These are phyloP conservation scores for Dasypus novemcinctus DNA, from an alignment of 2,113 vertebrate genomes.

Conservation along the genomic window DNA sequence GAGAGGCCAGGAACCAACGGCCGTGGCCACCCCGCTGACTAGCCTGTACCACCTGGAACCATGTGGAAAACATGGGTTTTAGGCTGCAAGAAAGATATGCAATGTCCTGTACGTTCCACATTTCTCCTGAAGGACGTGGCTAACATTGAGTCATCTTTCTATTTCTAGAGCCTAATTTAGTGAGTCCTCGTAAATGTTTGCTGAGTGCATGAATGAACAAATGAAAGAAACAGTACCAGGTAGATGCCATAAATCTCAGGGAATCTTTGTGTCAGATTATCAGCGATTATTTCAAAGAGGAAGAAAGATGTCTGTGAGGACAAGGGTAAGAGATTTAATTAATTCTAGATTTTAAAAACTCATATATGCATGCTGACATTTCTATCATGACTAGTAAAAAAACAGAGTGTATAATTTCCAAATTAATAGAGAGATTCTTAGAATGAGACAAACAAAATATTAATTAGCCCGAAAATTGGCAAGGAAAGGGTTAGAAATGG, in stretches of 20 bases:
- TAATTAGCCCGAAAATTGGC: neutral
- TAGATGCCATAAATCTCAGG: neutral
- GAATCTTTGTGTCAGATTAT: neutral
- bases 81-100: neutral
- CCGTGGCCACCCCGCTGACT: neutral
- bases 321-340: neutral
- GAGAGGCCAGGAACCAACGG: neutral
- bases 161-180: neutral
- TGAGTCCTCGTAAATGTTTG: neutral
- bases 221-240: neutral
- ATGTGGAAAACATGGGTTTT: neutral
- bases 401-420: neutral
- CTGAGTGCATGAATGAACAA: neutral
- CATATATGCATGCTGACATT: neutral
- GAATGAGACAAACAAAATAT: neutral
- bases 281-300: neutral
- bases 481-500: neutral
- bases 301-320: neutral
- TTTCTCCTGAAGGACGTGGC: neutral
- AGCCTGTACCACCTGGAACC: neutral
- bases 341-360: neutral
- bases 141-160: neutral
- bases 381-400: neutral
- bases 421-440: neutral
- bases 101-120: neutral